These are phyloP conservation scores for Paraplagusia blochii DNA, from an alignment of 2,113 vertebrate species.

Conservation along the genomic window DNA sequence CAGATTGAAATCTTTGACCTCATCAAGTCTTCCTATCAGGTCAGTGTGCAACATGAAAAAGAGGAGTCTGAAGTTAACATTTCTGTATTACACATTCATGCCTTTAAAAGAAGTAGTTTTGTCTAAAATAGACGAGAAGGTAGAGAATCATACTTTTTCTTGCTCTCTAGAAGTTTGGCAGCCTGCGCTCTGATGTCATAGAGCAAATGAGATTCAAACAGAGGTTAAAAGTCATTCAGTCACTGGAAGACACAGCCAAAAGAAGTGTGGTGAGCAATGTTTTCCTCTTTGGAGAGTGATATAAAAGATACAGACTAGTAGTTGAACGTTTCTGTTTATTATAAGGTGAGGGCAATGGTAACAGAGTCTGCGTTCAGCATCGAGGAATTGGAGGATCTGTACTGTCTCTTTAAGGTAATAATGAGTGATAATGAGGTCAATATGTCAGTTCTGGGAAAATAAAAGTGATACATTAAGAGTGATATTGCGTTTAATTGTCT, in stretches of 20 bases:
- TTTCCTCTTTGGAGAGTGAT: background rate
- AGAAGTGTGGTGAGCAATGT: conserved; percentile 88
- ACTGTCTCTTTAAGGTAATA: conserved; percentile 95
- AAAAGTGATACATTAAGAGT: too few species aligned
- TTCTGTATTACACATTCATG: too few species aligned
- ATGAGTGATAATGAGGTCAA: background rate
- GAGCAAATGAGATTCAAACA: conserved; percentile 99
- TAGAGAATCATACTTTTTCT: conserved; percentile 1
- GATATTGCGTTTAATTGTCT: too few species aligned
- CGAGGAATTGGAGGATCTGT: conserved; percentile 93
- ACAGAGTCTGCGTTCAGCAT: conserved; percentile 91
- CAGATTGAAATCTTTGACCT: conserved; percentile 92
- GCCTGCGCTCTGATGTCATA: conserved; percentile 86
- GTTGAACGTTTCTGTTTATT: conserved; percentile 17
- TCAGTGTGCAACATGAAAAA: conserved; percentile 41
- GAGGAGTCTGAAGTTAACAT: too few species aligned
- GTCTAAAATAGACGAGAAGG: too few species aligned
- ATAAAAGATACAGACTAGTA: background rate
- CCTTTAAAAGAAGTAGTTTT: too few species aligned
- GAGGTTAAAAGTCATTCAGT: conserved; percentile 97
- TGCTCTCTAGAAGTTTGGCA: conserved; percentile 84
- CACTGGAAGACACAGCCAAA: conserved; percentile 93
- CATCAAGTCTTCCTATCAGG: conserved; percentile 92
- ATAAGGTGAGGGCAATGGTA: conserved; percentile 91
- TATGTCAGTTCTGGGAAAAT: background rate